Conservation (phyloP, 2,888 invertebrate species). For the Nomada ferruginata region DNA sequence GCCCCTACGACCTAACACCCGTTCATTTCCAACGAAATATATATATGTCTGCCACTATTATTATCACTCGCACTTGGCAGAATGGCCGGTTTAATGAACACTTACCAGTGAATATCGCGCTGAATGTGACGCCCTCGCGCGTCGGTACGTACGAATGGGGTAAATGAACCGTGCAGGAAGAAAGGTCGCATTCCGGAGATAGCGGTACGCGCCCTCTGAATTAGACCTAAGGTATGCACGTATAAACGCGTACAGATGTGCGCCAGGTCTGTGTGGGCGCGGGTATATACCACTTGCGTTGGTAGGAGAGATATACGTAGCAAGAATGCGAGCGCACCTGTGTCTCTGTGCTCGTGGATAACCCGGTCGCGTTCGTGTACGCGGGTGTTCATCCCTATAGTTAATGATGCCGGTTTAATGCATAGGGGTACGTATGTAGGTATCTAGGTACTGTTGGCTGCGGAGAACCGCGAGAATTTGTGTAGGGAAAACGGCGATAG, state of each 20-base stretch:
- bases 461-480: slow-evolving; percentile 19
- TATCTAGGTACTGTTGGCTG: not conserved
- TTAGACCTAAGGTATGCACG: slow-evolving; percentile 69
- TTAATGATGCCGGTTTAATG: slow-evolving; percentile 38
- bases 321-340: slow-evolving; percentile 12
- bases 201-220: slow-evolving; percentile 66
- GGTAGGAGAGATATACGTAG: not conserved
- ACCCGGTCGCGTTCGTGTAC: not conserved
- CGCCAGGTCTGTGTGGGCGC: not conserved
- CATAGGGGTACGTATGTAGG: not conserved
- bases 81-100: slow-evolving; percentile 68
- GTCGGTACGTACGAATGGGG: slow-evolving; percentile 60
- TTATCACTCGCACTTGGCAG: slow-evolving; percentile 51
- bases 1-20: slow-evolving; percentile 2
- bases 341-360: not conserved
- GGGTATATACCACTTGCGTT: not conserved
- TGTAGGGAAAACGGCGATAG: slow-evolving; percentile 5
- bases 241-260: slow-evolving; percentile 42
- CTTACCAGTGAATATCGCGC: slow-evolving; percentile 67
- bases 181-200: slow-evolving; percentile 70
- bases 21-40: too few relatives aligned
- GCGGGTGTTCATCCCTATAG: slow-evolving; percentile 4
- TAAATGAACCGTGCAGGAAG: slow-evolving; percentile 69
- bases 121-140: slow-evolving; percentile 64
- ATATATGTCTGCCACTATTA: slow-evolving; percentile 49